phyloP scores from a whole-genome alignment of 2,113 vertebrate genomes.

The Apaloderma vittatum region DNA sequence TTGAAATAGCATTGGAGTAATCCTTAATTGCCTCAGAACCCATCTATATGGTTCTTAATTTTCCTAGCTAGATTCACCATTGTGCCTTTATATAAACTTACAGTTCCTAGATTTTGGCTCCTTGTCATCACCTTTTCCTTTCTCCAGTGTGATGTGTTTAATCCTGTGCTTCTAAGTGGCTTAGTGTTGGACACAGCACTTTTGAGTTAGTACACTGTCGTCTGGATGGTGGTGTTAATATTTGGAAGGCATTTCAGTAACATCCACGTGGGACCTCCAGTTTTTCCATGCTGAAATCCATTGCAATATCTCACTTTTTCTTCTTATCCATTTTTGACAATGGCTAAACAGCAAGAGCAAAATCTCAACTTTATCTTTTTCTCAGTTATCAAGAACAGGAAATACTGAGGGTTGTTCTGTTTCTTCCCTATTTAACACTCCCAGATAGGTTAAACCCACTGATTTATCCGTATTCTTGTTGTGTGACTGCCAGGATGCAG shows the following conservation, averaged over 20 bases:
- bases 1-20: neutral
- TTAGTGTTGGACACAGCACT: slow-evolving; percentile 5
- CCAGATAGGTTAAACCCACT: neutral
- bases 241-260: neutral
- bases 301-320: neutral
- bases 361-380: neutral
- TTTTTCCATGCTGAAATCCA: neutral
- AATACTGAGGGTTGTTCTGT: neutral
- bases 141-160: neutral
- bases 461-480: neutral
- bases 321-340: neutral
- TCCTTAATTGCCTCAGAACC: neutral
- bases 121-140: slow-evolving; percentile 28
- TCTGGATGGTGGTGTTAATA: neutral
- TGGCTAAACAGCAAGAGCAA: neutral
- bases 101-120: neutral
- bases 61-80: neutral
- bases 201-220: neutral
- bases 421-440: neutral
- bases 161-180: neutral
- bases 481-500: neutral
- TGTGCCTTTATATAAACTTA: neutral
- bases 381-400: neutral
- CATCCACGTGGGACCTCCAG: neutral
- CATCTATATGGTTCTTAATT: neutral